Conservation (phyloP, 2,113 vertebrate genomes). For the Colistium nudipinnis region DNA sequence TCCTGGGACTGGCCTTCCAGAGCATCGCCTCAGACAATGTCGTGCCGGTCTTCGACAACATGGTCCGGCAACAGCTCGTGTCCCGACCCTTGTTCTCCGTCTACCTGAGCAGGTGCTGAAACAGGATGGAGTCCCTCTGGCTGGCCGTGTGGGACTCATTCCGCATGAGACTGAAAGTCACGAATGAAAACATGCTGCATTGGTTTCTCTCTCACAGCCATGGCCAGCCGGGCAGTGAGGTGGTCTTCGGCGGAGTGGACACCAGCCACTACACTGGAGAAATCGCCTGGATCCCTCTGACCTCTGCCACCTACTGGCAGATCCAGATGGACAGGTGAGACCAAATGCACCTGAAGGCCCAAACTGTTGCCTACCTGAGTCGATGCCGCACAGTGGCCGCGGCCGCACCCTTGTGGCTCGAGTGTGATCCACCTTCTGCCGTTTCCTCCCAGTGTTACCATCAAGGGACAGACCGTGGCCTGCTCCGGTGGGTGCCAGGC, state of each 20-base stretch:
- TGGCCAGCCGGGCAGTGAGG: slow-evolving; percentile 69
- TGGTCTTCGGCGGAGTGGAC: slow-evolving; percentile 80
- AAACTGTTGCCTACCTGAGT: background rate
- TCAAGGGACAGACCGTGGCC: slow-evolving; percentile 71
- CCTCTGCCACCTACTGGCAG: slow-evolving; percentile 81
- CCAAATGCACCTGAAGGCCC: slow-evolving; percentile 5
- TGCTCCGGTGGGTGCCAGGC: slow-evolving; percentile 73
- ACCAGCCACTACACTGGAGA: slow-evolving; percentile 65
- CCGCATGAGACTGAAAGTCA: background rate
- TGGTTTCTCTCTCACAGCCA: slow-evolving; percentile 49
- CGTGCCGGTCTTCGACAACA: slow-evolving; percentile 73
- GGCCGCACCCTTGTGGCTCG: background rate
- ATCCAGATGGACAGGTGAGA: slow-evolving; percentile 82
- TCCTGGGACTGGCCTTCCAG: slow-evolving; percentile 73
- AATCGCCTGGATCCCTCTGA: slow-evolving; percentile 81
- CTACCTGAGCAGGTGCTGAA: slow-evolving; percentile 69
- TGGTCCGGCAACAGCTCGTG: slow-evolving; percentile 61
- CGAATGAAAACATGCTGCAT: background rate
- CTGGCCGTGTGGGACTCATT: background rate
- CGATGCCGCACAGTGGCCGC: background rate
- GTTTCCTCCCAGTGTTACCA: slow-evolving; percentile 61
- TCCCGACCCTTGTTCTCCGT: slow-evolving; percentile 65
- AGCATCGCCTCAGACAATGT: slow-evolving; percentile 55
- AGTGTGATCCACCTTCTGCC: background rate
- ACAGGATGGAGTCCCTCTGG: background rate